Evolutionary conservation across 2,797 vertebrate species (phyloP), one percentile per base, ranked within the genome.

Genomic region (Bucorvus abyssinicus): DNA sequence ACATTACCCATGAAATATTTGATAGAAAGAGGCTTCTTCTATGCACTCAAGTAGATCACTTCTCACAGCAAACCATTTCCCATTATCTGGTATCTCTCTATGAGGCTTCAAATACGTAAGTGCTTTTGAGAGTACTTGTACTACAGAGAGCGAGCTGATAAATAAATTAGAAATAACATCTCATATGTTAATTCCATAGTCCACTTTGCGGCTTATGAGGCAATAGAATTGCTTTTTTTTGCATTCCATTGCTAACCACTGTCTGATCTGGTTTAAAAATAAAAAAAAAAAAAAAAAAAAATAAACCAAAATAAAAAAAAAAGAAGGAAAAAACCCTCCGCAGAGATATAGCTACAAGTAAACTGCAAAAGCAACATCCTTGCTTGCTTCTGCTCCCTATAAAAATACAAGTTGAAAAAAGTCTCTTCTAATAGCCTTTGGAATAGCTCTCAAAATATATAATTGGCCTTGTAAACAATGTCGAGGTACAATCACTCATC

Each of bases 1-100:
- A 98, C 96, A 97, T 97, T 97, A 92, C 96, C 63, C 7, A 22
- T 95, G 96, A 97, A 97, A 96, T 97, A 96, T 95, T 95, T 93
- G 97, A 96, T 89, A 92, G 97, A 92, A 92, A 96, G 94, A 95
- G 80, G 91, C 70, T 91, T 94, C 50, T 95, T 97, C 97, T 89
- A 82, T 79, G 71, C 85, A 86, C 91, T 97, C 92, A 97, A 86
- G 84, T 52, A 89, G 93, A 93, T 94, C 71, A 79, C 90, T 95
- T 94, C 92, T 97, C 71, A 61, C 89, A 80, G 59, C 95, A 97
- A 93, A 96, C 95, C 95, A 94, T 93, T 97, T 97, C 93, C 96
- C 86, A 74, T 96, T 97, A 92, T 96, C 44, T 90, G 78, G 63
- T 95, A 40, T 73, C 63, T 86, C 84, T 91, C 90, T 90, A 36